Evolutionary conservation across 2,888 invertebrate genomes (phyloP).

Genomic region (Agrypnus murinus): DNA sequence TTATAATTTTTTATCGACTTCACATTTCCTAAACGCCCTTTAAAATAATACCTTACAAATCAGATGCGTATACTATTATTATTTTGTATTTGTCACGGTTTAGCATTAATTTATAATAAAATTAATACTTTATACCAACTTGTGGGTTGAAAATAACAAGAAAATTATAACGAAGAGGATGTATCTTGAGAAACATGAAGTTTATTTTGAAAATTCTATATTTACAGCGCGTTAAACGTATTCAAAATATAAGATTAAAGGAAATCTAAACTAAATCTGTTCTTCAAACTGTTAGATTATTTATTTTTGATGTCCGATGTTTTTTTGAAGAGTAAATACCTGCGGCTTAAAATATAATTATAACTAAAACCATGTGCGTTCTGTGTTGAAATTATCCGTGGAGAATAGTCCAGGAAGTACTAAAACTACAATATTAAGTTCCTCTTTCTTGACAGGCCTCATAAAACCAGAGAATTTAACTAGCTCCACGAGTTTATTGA

Average conservation of each 20-base stretch:
- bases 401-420: conserved; percentile 20
- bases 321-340: conserved; percentile 13
- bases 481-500: conserved; percentile 8
- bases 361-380: conserved; percentile 21
- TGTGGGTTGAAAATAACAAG: neutral
- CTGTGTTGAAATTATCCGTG: conserved; percentile 16
- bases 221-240: conserved; percentile 22
- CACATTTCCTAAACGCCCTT: too few relatives aligned
- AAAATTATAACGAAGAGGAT: conserved; percentile 1
- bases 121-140: too few relatives aligned
- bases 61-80: too few relatives aligned
- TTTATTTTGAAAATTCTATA: conserved; percentile 9
- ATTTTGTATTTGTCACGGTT: too few relatives aligned
- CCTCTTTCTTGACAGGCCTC: neutral
- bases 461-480: conserved; percentile 24
- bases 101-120: too few relatives aligned
- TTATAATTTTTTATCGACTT: too few relatives aligned
- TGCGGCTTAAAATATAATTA: conserved; percentile 15
- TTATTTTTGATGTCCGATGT: conserved; percentile 26
- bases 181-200: neutral
- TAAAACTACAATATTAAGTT: conserved; percentile 12
- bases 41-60: too few relatives aligned
- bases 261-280: conserved; percentile 14
- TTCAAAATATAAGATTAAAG: conserved; percentile 32
- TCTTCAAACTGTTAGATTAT: conserved; percentile 3